These are phyloP conservation scores for Galeruca laticollis DNA, from an alignment of 2,888 invertebrate genomes.

Conservation along the genomic window DNA sequence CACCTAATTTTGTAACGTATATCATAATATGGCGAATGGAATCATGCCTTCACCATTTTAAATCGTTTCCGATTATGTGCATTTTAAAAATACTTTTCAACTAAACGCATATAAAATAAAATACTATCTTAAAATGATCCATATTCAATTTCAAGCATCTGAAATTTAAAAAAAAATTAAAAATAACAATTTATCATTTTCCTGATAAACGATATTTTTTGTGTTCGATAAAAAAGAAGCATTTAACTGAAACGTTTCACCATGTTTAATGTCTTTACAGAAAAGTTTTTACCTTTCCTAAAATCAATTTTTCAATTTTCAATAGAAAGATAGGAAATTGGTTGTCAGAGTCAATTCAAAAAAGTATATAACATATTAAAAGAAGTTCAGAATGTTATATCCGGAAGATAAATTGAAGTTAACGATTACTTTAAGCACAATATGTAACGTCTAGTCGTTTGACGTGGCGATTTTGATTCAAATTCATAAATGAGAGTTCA, in stretches of 20 bases:
- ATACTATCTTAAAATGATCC: too few species aligned
- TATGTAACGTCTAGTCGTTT: not conserved
- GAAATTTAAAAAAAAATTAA: too few species aligned
- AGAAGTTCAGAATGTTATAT: not conserved
- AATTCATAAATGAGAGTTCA: not conserved
- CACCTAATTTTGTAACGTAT: too few species aligned
- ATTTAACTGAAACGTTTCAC: not conserved
- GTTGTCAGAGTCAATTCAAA: not conserved
- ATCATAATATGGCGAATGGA: too few species aligned
- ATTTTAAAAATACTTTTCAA: too few species aligned
- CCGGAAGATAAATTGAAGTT: not conserved
- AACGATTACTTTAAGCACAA: not conserved
- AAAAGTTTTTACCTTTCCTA: not conserved
- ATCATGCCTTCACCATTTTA: too few species aligned
- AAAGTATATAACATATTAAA: not conserved
- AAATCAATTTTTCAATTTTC: conserved; percentile 5
- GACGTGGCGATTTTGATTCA: not conserved
- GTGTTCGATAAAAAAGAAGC: not conserved
- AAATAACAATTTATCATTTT: too few species aligned
- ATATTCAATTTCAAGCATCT: too few species aligned
- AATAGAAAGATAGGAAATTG: conserved; percentile 3
- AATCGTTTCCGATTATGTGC: too few species aligned
- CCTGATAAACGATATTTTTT: not conserved
- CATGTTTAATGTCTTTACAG: not conserved
- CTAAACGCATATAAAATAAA: too few species aligned